Base-by-base conservation (phyloP, 1,140 invertebrate genomes). In the Doryteuthis pealeii region DNA sequence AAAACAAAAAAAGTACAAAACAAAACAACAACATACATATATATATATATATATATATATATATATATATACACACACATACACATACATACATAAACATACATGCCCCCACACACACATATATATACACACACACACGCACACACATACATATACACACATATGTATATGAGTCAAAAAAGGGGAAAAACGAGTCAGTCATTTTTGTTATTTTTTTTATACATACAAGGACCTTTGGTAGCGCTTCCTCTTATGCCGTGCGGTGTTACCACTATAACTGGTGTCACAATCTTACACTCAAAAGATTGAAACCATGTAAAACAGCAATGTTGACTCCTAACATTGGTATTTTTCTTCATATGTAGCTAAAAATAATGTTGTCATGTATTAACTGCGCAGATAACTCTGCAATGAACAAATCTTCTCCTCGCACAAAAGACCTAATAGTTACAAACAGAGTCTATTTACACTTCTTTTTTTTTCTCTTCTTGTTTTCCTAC, bases 241-340 rank as follows among this genome's bases (percentile, higher is more conserved):
- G 14, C 31, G 26, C 15, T n/a, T 12, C 18, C 30, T 31, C 26
- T 49, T 49, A 49, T 5, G 45, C 33, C 70, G 45, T 31, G 45
- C 5, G 30, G 45, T 54, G 31, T 31, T 49, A 49, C 70, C 69
- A 70, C 69, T 73, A 66, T 45, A 69, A 74, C n/a, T 68, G 49
- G 73, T 65, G 54, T 62, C 67, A 70, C 75, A 70, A 73, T 40
- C 73, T 72, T 71, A n/a, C n/a, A n/a, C n/a, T 76, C 3, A 40
- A 40, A 40, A 40, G 35, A 40, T 40, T n/a, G 54, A 62, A 22
- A 62, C 54, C 54, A 62, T 5, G 54, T 22, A 62, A n/a, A 62
- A 62, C 54, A 62, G 54, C 54, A 62, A 62, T 62, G 54, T 62
- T 62, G 12, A 62, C 54, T 62, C 54, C 54, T 62, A 62, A 62